These are phyloP conservation scores for Danio tinwini DNA, from an alignment of 2,797 vertebrate species.

Conservation along the genomic window DNA sequence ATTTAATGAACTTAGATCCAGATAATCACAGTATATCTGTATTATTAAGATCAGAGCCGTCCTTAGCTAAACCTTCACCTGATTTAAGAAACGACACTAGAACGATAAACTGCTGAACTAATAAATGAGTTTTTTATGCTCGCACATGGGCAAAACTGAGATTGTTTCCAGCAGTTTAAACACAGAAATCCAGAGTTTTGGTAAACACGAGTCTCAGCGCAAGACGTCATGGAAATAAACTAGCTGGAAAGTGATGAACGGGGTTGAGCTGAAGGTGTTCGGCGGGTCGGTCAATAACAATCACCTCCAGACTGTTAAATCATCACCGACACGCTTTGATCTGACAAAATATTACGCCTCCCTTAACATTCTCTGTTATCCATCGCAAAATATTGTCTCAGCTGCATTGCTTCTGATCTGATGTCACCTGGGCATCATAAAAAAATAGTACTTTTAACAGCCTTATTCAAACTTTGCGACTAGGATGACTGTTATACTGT, in stretches of 20 bases:
- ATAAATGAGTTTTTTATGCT: background rate
- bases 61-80: background rate
- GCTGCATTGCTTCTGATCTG: slow-evolving; percentile 44
- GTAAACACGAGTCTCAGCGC: slow-evolving; percentile 31
- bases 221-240: slow-evolving; percentile 48
- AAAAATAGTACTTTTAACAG: slow-evolving; percentile 12
- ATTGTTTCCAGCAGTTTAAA: slow-evolving; percentile 1
- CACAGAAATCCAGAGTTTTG: background rate
- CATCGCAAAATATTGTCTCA: slow-evolving; percentile 60
- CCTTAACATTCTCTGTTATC: slow-evolving; percentile 30
- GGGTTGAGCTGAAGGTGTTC: slow-evolving; percentile 29
- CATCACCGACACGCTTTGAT: slow-evolving; percentile 55
- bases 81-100: background rate
- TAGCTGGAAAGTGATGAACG: slow-evolving; percentile 46
- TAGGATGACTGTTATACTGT: background rate
- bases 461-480: background rate
- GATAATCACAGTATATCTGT: background rate
- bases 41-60: background rate
- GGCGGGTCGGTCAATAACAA: slow-evolving; percentile 14
- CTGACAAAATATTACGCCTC: slow-evolving; percentile 44
- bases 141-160: background rate
- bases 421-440: slow-evolving; percentile 45
- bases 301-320: slow-evolving; percentile 49
- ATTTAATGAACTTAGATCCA: background rate
- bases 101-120: background rate